Conservation (phyloP, 2,888 invertebrate genomes). For the Unio pictorum region DNA sequence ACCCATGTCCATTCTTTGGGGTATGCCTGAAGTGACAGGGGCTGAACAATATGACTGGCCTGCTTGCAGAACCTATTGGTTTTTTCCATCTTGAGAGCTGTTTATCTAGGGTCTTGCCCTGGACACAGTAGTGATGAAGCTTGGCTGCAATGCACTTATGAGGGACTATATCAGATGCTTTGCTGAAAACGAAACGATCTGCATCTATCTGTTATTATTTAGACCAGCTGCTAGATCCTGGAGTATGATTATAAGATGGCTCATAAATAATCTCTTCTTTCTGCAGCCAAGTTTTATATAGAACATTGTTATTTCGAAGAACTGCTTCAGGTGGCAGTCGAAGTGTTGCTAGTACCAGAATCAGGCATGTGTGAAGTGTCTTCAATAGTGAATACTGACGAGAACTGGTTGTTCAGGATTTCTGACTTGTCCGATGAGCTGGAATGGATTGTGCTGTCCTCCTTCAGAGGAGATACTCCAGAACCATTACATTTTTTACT, state of each 20-base stretch:
- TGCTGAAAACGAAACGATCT: conserved; percentile 20
- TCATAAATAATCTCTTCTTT: conserved; percentile 14
- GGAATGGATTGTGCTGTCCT: too few relatives aligned
- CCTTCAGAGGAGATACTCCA: too few relatives aligned
- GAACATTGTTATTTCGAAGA: conserved; percentile 11
- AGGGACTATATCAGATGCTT: conserved; percentile 4
- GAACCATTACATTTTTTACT: too few relatives aligned
- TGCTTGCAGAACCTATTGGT: conserved; percentile 18
- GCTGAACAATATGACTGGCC: conserved; percentile 1
- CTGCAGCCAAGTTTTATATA: conserved; percentile 25
- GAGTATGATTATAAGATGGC: conserved; percentile 19
- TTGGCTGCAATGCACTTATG: conserved; percentile 3
- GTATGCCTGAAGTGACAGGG: conserved; percentile 16
- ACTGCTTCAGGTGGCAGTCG: conserved; percentile 9
- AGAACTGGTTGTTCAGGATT: too few relatives aligned
- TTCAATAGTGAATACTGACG: too few relatives aligned
- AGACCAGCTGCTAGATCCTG: conserved; percentile 10
- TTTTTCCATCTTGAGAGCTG: neutral
- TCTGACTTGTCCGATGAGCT: too few relatives aligned
- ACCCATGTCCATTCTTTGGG: conserved; percentile 17
- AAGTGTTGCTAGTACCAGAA: too few relatives aligned
- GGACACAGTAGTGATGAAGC: conserved; percentile 5
- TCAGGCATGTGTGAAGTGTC: too few relatives aligned
- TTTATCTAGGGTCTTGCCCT: conserved; percentile 1
- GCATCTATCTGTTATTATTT: conserved; percentile 20